A percentile compares a stretch with the other conserved stretches of the same genome.
Conservation (phyloP, 92 coral and sea anemone species). For the Epizoanthus scotinus region DNA sequence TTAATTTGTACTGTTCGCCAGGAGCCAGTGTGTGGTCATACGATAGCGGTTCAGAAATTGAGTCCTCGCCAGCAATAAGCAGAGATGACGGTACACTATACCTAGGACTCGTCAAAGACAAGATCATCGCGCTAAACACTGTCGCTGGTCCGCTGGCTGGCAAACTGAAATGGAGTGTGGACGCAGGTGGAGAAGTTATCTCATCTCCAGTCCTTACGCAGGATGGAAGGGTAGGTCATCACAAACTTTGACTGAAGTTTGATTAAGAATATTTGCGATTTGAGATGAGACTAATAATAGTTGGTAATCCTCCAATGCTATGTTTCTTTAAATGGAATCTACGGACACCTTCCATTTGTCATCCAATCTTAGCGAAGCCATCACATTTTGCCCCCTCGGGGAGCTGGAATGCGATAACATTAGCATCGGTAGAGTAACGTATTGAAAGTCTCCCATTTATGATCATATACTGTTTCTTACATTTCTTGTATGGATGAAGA, state of each 20-base stretch:
- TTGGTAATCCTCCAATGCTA: no score
- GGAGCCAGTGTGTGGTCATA: constrained; percentile 62
- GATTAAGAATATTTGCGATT: no score
- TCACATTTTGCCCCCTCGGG: no score
- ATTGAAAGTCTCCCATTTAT: no score
- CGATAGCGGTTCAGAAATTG: constrained; percentile 82
- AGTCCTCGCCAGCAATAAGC: constrained; percentile 80
- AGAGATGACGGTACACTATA: constrained; percentile 73
- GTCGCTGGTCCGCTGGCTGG: constrained; percentile 79
- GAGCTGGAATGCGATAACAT: no score
- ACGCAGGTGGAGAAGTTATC: constrained; percentile 82
- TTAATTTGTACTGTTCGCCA: not conserved
- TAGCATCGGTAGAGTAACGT: no score
- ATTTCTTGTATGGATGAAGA: no score
- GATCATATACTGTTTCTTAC: no score
- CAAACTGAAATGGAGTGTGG: constrained; percentile 70
- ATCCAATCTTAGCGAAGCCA: no score
- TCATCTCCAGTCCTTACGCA: constrained; percentile 83
- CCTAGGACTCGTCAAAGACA: constrained; percentile 70
- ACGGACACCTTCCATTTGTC: no score
- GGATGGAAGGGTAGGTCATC: constrained; percentile 70
- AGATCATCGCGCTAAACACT: constrained; percentile 74
- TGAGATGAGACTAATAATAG: no score
- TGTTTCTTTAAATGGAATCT: no score
- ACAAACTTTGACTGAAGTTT: not conserved